These are phyloP conservation scores for Bombylius discolor DNA, from an alignment of 2,888 invertebrate genomes.

Conservation along the genomic window DNA sequence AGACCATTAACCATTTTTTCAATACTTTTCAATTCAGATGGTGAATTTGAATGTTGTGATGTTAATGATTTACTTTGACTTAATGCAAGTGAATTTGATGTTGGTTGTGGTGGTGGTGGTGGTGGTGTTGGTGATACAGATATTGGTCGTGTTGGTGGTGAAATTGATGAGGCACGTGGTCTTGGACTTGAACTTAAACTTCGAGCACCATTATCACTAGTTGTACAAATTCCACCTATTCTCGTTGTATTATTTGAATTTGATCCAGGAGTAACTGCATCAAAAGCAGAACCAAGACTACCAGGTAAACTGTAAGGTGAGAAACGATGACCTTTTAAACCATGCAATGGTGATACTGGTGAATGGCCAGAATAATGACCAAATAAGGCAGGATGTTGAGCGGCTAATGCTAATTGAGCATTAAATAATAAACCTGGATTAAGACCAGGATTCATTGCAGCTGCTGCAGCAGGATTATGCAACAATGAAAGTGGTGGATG, in stretches of 20 bases:
- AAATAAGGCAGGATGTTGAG: conserved; percentile 70
- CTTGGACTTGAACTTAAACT: conserved; percentile 35
- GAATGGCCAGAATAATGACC: conserved; percentile 56
- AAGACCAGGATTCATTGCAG: conserved; percentile 44
- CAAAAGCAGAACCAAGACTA: conserved; percentile 70
- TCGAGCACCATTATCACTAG: conserved; percentile 28
- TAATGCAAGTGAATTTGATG: conserved; percentile 38
- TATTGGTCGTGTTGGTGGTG: conserved; percentile 36
- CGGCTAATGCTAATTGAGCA: conserved; percentile 74
- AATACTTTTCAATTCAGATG: conserved; percentile 81
- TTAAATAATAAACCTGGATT: conserved; percentile 78
- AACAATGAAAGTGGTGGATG: conserved; percentile 56
- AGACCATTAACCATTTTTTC: conserved; percentile 96
- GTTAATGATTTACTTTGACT: conserved; percentile 32
- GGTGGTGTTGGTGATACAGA: conserved; percentile 28
- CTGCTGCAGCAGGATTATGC: conserved; percentile 47
- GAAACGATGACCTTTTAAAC: conserved; percentile 66
- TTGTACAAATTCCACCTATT: conserved; percentile 15
- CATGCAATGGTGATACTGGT: conserved; percentile 55
- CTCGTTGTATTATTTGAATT: conserved; percentile 23
- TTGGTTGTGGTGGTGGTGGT: conserved; percentile 36
- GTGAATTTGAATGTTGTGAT: conserved; percentile 27
- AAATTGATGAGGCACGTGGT: conserved; percentile 33
- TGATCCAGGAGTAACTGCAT: conserved; percentile 70
- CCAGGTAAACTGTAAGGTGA: conserved; percentile 80